Evolutionary conservation across 2,888 invertebrate species (phyloP), one percentile per base, ranked within the genome.

Genomic region (Caprella mutica): DNA sequence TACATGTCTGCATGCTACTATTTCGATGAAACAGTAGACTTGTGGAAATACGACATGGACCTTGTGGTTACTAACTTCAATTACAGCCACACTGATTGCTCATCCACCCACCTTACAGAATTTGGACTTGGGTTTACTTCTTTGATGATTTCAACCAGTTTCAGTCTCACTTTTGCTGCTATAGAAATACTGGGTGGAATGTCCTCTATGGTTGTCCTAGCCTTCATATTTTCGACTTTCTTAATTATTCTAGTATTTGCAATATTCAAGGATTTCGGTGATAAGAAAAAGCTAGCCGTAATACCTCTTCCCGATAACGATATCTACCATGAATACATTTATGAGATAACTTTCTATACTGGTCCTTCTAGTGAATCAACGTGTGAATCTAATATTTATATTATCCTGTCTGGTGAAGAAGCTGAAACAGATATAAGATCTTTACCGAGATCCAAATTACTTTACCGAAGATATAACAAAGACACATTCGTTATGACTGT

Each of bases 81-180:
- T 12, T 14, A 38, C 8, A 51, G 27, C 4, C 23, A 33, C 12
- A 54, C 51, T 17, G 35, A 23, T n/a, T 66, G 66, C 35, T 27
- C 33, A 21, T 27, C 65, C 12, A 33, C 51, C 26, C 77, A 77
- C 65, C 64, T 76, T 67, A 75, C 76, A 9, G 68, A 72, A 19
- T 77, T 77, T 66, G 72, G 72, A 8, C 71, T 71, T n/a, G 75
- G 75, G 24, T 73, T 73, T 67, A 70, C 71, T 17, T 72, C 75
- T 1, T 68, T 71, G 4, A 75, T 75, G 3, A 76, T 76, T 66
- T 68, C 71, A n/a, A 72, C 77, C n/a, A 73, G 77, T 68, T 77
- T 74, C 68, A 69, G 71, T 58, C 75, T 72, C 65, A 72, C 76
- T 3, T 74, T 76, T 59, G 69, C 71, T 21, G 71, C 76, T 66